Evolutionary conservation across 2,888 invertebrate species (phyloP).

Genomic region (Eulithis prunata): DNA sequence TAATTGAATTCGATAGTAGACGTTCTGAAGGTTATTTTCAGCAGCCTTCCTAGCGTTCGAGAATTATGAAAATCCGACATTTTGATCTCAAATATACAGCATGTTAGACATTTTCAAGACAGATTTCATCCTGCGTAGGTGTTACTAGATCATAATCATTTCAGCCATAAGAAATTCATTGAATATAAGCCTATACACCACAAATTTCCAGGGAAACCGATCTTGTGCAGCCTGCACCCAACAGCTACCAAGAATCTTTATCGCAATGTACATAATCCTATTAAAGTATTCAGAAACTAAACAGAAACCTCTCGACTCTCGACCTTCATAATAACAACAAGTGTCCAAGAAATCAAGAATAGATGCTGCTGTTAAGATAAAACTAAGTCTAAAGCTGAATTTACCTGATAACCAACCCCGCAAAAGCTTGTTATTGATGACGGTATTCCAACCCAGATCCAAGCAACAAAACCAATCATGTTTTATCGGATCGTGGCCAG

Average conservation of each 20-base stretch:
- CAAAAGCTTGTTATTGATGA: conserved; percentile 13
- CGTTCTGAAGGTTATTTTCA: conserved; percentile 19
- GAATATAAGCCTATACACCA: no score
- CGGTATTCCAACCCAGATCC: conserved; percentile 13
- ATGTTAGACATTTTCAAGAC: no score
- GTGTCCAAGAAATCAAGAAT: conserved; percentile 13
- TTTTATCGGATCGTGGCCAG: conserved; percentile 12
- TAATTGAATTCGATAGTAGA: conserved; percentile 5
- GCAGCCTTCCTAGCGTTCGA: background rate
- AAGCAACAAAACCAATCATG: conserved; percentile 16
- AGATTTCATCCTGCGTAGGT: no score
- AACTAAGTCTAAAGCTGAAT: conserved; percentile 12
- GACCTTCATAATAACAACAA: conserved; percentile 7
- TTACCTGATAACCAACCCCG: conserved; percentile 3
- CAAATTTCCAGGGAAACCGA: no score
- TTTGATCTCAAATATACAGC: background rate
- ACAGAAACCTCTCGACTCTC: no score
- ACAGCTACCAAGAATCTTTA: no score
- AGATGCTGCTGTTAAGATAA: conserved; percentile 17
- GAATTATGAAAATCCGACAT: conserved; percentile 11
- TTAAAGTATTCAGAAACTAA: no score
- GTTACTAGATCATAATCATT: no score
- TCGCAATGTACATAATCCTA: no score
- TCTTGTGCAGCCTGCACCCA: no score
- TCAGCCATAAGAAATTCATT: no score